A percentile compares a stretch with the other conserved stretches of the same genome.
Evolutionary conservation across 2,113 vertebrate species (phyloP).

Genomic region (Eulemur macaco): DNA sequence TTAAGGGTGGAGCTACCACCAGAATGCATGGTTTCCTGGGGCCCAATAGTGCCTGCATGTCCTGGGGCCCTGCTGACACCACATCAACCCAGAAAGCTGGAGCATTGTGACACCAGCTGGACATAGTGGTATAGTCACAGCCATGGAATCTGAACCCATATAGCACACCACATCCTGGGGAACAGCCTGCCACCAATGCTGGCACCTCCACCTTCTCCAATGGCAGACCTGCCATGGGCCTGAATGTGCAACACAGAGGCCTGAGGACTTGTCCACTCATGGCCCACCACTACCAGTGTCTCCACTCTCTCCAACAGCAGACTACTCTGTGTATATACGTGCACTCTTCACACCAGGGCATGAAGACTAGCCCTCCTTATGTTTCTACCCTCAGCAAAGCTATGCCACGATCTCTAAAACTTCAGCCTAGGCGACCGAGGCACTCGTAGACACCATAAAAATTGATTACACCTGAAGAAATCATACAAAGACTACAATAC

Average conservation of each 20-base stretch:
- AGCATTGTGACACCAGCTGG: background rate
- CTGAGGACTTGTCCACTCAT: background rate
- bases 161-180: background rate
- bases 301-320: too few species aligned
- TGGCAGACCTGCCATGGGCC: background rate
- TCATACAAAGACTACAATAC: too few species aligned
- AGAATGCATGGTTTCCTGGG: background rate
- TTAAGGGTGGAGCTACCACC: background rate
- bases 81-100: background rate
- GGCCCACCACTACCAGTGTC: too few species aligned
- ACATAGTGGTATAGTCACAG: background rate
- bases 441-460: too few species aligned
- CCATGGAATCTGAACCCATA: background rate
- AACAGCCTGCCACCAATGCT: background rate
- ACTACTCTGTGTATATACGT: too few species aligned
- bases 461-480: too few species aligned
- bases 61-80: background rate
- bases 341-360: too few species aligned
- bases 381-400: too few species aligned
- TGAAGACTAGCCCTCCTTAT: too few species aligned
- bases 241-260: background rate
- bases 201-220: background rate
- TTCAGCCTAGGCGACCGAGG: too few species aligned
- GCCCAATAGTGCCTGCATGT: background rate
- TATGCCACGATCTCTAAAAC: too few species aligned